These are phyloP conservation scores for Rhyacichthys aspro DNA, from an alignment of 2,797 vertebrate species.

Conservation along the genomic window DNA sequence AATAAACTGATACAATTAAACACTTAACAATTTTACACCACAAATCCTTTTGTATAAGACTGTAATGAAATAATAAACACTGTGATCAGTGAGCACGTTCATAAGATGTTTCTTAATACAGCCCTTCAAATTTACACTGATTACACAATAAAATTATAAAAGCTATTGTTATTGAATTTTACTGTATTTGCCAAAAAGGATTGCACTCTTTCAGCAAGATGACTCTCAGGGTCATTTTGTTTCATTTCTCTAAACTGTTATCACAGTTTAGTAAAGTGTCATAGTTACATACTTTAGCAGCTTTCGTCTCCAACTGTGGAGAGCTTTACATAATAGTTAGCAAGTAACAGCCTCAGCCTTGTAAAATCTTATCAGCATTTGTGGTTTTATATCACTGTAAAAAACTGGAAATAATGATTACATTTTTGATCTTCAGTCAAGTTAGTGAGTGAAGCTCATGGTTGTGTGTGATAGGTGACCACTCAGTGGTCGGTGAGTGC, in stretches of 20 bases:
- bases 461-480: slow-evolving; percentile 61
- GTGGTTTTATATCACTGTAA: not conserved
- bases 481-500: slow-evolving; percentile 74
- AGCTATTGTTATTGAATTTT: not conserved
- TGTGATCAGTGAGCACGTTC: not conserved
- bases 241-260: slow-evolving; percentile 3
- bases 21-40: not conserved
- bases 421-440: slow-evolving; percentile 19
- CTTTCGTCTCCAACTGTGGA: slow-evolving; percentile 31
- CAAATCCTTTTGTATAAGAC: not conserved
- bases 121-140: too few relatives aligned
- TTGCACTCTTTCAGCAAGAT: not conserved
- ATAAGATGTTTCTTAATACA: not conserved
- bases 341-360: slow-evolving; percentile 27
- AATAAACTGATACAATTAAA: not conserved
- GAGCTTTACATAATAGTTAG: slow-evolving; percentile 32
- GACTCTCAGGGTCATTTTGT: not conserved
- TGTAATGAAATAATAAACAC: too few relatives aligned
- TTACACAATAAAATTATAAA: not conserved
- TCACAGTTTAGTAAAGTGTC: slow-evolving; percentile 15
- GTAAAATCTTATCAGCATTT: slow-evolving; percentile 19
- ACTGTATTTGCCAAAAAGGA: not conserved
- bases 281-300: slow-evolving; percentile 49
- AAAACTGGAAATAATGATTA: slow-evolving; percentile 21
- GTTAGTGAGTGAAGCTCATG: slow-evolving; percentile 31